Base-by-base conservation (phyloP, 2,888 invertebrate genomes). In the Tribolium freemani region DNA sequence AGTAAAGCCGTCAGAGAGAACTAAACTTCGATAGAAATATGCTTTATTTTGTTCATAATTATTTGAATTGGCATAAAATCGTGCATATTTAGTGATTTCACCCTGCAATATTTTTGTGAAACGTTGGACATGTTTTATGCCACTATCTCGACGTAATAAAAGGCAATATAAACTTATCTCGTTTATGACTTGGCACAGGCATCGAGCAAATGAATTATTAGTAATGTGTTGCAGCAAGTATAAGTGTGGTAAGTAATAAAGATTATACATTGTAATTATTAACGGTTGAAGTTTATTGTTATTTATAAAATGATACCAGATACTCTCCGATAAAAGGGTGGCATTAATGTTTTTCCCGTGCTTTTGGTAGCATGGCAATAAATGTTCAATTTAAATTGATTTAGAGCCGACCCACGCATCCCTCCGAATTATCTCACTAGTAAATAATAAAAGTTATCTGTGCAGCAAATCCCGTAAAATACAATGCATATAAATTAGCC, bases 401-500 rank as follows among this genome's bases (percentile, higher is more conserved):
- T 70, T 70, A 60, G 51, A 46, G 71, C 8, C 38, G 38, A n/a
- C 38, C 38, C 38, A 38, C 38, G 5, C 26, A 26, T 26, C 26
- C 26, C 26, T 26, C 26, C 5, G 3, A 16, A 26, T 61, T 61
- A 69, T 51, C 58, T 20, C 31, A 9, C 51, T 48, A 44, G 50
- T 69, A 60, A 61, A 69, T 69, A 61, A 31, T 30, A 60, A 60
- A 45, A 51, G 21, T 68, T 68, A 68, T 68, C 68, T 58, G 48
- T 31, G 48, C 48, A 67, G 38, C 68, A 68, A 68, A 16, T 16
- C 16, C 16, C 16, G 16, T 16, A 16, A 16, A 68, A 57, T 58
- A 50, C 66, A 72, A 61, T 68, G 61, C 76, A 75, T 73, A 75
- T 76, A 78, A 76, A 78, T 78, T 78, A 78, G 76, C 73, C 56